Base-by-base conservation (phyloP, 2,113 vertebrate species). In the Hydropotes inermis region DNA sequence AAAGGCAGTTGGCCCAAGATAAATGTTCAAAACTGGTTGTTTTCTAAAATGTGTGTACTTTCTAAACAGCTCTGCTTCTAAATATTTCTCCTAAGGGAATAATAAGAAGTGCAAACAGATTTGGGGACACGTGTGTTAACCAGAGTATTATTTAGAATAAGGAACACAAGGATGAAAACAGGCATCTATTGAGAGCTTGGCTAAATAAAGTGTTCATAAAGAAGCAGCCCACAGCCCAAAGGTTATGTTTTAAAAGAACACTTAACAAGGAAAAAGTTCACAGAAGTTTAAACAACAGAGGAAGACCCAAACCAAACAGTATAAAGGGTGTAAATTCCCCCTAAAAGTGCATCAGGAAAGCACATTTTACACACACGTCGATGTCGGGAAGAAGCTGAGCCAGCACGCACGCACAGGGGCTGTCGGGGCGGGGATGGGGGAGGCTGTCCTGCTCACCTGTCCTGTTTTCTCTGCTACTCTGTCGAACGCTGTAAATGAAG, bases 401-500 rank as follows among this genome's bases (percentile, higher is more conserved):
- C 67, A 67, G n/a, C 83, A 86, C 13, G 14, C 83, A 86, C 10
- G 14, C 43, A 43, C 14, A 1, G 43, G 3, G 39, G 82, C 52
- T 83, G 27, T n/a, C n/a, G n/a, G n/a, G n/a, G n/a, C n/a, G n/a
- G n/a, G n/a, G n/a, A n/a, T n/a, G 21, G 45, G 86, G 97, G 89
- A 93, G 95, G 82, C 33, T 50, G 79, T 89, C 57, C 60, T 79
- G 83, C 74, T 74, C 87, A 36, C 60, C 47, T 39, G 95, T 36
- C 52, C 94, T 86, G 27, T 82, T 93, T 91, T 85, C 91, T 60
- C 84, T 94, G 90, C 45, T 78, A 39, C 90, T 82, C 79, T 74
- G 55, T 96, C 92, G 61, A 89, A 64, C 21, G 36, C 83, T 94
- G 83, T 87, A 45, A 96, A 94, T 95, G 89, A 93, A 91, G 89